Evolutionary conservation across 2,113 vertebrate species (phyloP), one percentile per base, ranked within the genome.

Genomic region (Ptilonorhynchus violaceus): DNA sequence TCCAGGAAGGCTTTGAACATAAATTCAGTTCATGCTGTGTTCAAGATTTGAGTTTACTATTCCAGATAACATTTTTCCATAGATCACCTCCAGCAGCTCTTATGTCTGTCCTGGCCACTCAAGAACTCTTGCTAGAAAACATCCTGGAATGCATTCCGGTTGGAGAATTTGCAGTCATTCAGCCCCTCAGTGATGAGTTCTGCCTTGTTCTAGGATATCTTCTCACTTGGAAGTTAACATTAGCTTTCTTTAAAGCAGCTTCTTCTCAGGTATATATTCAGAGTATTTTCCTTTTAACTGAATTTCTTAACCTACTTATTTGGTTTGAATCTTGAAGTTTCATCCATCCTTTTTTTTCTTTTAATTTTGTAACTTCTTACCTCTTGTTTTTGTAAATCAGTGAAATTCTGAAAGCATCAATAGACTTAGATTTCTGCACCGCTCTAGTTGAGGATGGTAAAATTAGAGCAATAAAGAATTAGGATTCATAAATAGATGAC

Each of bases 191-290:
- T 0, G 98, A 99, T 83, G 99, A 99, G 92, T 99, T 99, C 98
- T 99, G 98, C 83, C 98, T 98, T 94, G 98, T 99, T 76, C 97
- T 99, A 86, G 99, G 99, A 2, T 99, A 99, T 95, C 97, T 99
- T 67, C 98, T 99, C 70, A 98, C 98, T 21, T 99, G 99, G 99
- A 99, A 99, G 94, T 98, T 99, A 72, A 98, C 98, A 24, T 98
- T 99, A 49, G 98, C 98, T 50, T 99, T 99, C 93, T 99, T 99
- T 92, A 99, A 99, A 97, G 99, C 99, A 41, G 98, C 99, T 46
- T 98, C 99, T 66, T 99, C 99, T 50, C 99, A 99, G 95, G 99
- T 99, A 98, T 96, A 92, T 94, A 31, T 85, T 76, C n/a, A 50
- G 21, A 68, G 18, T 64, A 17, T 85, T 67, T 58, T 67, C 50